Evolutionary conservation across 2,888 invertebrate species (phyloP).

Genomic region (Ctena decussata): DNA sequence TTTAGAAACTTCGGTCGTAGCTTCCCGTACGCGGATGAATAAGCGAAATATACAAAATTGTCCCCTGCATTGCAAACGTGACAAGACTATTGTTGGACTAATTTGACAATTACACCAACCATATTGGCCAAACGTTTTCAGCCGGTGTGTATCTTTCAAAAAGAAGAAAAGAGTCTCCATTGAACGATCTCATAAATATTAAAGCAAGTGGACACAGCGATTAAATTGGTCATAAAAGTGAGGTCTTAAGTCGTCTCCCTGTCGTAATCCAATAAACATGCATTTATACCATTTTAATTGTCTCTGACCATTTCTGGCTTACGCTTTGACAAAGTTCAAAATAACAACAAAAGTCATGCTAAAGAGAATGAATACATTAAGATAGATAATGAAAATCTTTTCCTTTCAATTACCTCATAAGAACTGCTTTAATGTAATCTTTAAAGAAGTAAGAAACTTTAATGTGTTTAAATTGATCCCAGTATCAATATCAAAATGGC

Average conservation of each 20-base stretch:
- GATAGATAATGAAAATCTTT: conserved; percentile 61
- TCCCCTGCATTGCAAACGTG: not conserved
- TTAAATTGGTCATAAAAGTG: conserved; percentile 11
- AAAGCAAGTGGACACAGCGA: conserved; percentile 15
- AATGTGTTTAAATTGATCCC: conserved; percentile 63
- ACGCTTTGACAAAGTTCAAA: not conserved
- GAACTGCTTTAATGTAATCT: conserved; percentile 54
- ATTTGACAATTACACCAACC: conserved; percentile 17
- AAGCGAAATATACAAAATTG: not conserved
- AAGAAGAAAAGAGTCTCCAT: not conserved
- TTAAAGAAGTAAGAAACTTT: conserved; percentile 55
- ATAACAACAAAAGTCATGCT: conserved; percentile 35
- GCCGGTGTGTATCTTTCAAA: conserved; percentile 1
- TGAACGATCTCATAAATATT: conserved; percentile 27
- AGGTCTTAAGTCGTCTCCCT: conserved; percentile 43
- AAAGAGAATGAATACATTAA: conserved; percentile 7
- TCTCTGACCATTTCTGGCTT: not conserved
- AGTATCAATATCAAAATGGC: conserved; percentile 56
- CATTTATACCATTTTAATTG: conserved; percentile 57
- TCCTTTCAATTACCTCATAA: conserved; percentile 62
- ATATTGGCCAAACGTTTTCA: conserved; percentile 12
- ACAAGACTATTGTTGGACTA: conserved; percentile 9
- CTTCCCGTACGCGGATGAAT: not conserved
- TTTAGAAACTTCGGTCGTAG: conserved; percentile 11
- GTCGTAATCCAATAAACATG: conserved; percentile 37